Percentiles rank a stretch among this genome's conserved stretches.
Evolutionary conservation across 1,140 invertebrate genomes (phyloP).

Genomic region (Ceratosolen solmsi): DNA sequence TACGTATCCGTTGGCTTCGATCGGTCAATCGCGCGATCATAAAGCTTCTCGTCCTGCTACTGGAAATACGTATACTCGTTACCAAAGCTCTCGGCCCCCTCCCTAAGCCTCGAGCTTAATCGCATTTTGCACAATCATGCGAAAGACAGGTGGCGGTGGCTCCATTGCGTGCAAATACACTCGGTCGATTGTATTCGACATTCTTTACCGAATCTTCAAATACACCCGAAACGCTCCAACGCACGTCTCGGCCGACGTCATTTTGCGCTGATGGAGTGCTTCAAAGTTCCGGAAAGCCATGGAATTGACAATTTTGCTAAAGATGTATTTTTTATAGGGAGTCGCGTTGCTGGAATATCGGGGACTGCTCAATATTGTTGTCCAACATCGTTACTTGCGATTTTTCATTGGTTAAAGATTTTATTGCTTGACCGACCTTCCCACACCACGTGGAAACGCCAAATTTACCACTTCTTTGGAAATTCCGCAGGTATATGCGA

Average conservation of each 20-base stretch:
- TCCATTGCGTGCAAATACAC: neutral
- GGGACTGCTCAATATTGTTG: too few species aligned
- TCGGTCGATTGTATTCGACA: neutral
- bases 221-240: neutral
- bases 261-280: too few species aligned
- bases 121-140: slow-evolving; percentile 56
- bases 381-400: neutral
- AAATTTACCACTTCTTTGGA: neutral
- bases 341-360: too few species aligned
- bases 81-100: neutral
- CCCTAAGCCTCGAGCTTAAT: slow-evolving; percentile 48
- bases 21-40: slow-evolving; percentile 31
- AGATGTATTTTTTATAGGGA: too few species aligned
- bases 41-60: neutral
- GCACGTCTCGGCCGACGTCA: neutral
- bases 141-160: slow-evolving; percentile 2
- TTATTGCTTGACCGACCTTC: too few species aligned
- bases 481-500: neutral
- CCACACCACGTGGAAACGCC: neutral
- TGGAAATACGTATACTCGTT: slow-evolving; percentile 10
- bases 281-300: too few species aligned
- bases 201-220: slow-evolving; percentile 17
- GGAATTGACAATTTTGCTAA: too few species aligned
- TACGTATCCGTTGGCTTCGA: neutral
- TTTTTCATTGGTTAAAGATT: too few species aligned